Evolutionary conservation across 35 echinoderm and acorn worm genomes (phyloP), one percentile per base, ranked within the genome.

Genomic region (Chiridota heheva): DNA sequence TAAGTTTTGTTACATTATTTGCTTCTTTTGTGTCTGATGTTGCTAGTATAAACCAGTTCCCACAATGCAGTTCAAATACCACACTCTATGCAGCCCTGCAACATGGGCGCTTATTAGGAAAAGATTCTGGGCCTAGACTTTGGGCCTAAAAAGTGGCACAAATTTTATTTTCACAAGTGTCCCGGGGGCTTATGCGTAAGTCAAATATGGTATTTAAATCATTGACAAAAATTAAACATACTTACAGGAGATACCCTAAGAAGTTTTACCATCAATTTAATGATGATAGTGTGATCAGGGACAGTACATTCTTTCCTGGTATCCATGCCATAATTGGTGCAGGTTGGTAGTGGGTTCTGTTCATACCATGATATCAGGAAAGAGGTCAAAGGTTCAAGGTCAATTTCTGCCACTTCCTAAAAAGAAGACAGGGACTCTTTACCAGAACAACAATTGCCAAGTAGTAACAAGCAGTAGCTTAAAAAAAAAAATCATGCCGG

Each of bases 351-450:
- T n/a, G n/a, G n/a, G n/a, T 74, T 44, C 22, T 42, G 70, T 15
- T 74, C 43, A 32, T 27, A 51, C 70, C 70, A 46, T 51, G 70
- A 42, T 74, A 47, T 26, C 28, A 74, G 28, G 36, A 74, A 74
- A 34, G 70, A 33, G 12, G 56, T 32, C 70, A 74, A 34, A 45
- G 70, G 70, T 28, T 33, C 18, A 15, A 47, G 26, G 44, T 74
- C 70, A 27, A 51, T 32, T 16, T 74, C 70, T 3, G 70, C 70
- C 70, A 74, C 70, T 51, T 74, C 70, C 70, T 74, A 17, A 7
- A 69, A 36, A 36, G 2, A 17, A n/a, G 35, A 36, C 47, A 32
- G 26, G 34, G 43, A 66, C 13, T 0, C 12, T 36, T 31, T 3
- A 37, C 34, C 22, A 66, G n/a, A 66, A 28, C 49, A 15, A 17